Conservation (phyloP, 2,888 invertebrate species). For the Axea sp. region DNA sequence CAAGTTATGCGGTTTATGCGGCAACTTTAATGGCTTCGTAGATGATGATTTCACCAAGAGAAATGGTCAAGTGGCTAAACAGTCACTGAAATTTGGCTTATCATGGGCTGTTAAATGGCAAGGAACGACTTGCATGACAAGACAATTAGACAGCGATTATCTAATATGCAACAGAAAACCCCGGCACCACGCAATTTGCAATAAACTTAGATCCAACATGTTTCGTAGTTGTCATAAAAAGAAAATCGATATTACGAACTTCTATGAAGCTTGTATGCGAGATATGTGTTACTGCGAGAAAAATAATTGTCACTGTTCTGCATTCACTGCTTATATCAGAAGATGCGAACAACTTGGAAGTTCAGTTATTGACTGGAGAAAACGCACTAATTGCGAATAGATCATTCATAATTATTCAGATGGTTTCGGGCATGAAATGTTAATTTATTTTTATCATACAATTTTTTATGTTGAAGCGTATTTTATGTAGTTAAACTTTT, state of each 20-base stretch:
- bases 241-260: conserved; percentile 89
- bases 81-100: conserved; percentile 86
- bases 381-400: conserved; percentile 83
- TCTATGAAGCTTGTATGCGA: conserved; percentile 91
- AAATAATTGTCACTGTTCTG: conserved; percentile 92
- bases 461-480: not conserved
- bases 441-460: not conserved
- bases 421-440: not conserved
- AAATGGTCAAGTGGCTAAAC: conserved; percentile 84
- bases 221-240: conserved; percentile 88
- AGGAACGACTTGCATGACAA: conserved; percentile 80
- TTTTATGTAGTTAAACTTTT: conserved; percentile 1
- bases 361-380: conserved; percentile 86
- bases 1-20: conserved; percentile 94
- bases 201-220: conserved; percentile 80
- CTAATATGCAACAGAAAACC: conserved; percentile 4
- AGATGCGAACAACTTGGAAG: conserved; percentile 91
- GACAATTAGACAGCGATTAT: conserved; percentile 24
- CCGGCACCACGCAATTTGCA: conserved; percentile 76
- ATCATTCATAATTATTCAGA: no score
- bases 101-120: conserved; percentile 95
- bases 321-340: conserved; percentile 92
- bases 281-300: conserved; percentile 94
- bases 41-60: conserved; percentile 91
- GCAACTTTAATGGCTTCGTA: conserved; percentile 93